These are phyloP conservation scores for Lasius fuliginosus DNA, from an alignment of 2,888 invertebrate genomes.

Conservation along the genomic window DNA sequence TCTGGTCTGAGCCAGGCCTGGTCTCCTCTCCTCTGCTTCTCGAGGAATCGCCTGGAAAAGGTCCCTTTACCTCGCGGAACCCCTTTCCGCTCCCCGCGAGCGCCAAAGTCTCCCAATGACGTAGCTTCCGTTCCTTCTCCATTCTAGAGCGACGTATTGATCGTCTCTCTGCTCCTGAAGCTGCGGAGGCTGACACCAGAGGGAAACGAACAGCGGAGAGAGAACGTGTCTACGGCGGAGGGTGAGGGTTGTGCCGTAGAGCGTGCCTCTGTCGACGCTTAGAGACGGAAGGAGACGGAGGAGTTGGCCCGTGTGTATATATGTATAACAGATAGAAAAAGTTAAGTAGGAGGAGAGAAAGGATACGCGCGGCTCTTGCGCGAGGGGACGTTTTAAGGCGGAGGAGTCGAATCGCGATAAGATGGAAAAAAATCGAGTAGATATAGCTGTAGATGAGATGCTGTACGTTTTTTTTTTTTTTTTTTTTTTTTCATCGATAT, in stretches of 20 bases:
- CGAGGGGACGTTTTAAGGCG: conserved; percentile 22
- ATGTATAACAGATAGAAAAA: conserved; percentile 52
- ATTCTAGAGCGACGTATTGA: conserved; percentile 83
- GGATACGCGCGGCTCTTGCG: conserved; percentile 44
- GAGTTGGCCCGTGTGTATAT: conserved; percentile 20
- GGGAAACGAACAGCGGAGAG: conserved; percentile 72
- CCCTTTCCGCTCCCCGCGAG: conserved; percentile 51
- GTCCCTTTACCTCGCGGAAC: conserved; percentile 68
- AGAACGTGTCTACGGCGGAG: conserved; percentile 63
- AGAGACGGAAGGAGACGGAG: conserved; percentile 42
- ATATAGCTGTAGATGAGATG: conserved; percentile 25
- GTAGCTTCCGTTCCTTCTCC: conserved; percentile 79
- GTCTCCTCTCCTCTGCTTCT: conserved; percentile 61
- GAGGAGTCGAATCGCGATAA: conserved; percentile 46
- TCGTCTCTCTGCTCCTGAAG: conserved; percentile 81
- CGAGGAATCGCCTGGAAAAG: conserved; percentile 76
- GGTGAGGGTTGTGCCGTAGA: conserved; percentile 54
- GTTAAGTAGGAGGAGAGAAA: conserved; percentile 59
- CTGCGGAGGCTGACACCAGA: conserved; percentile 75
- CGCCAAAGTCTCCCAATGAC: conserved; percentile 76
- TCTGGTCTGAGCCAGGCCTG: conserved; percentile 72
- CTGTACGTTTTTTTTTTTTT: not conserved
- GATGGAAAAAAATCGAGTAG: conserved; percentile 26
- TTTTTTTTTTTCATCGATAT: not conserved
- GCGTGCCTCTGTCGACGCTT: conserved; percentile 62